These are phyloP conservation scores for Nasonia giraulti DNA, from an alignment of 1,140 invertebrate species.

Conservation along the genomic window DNA sequence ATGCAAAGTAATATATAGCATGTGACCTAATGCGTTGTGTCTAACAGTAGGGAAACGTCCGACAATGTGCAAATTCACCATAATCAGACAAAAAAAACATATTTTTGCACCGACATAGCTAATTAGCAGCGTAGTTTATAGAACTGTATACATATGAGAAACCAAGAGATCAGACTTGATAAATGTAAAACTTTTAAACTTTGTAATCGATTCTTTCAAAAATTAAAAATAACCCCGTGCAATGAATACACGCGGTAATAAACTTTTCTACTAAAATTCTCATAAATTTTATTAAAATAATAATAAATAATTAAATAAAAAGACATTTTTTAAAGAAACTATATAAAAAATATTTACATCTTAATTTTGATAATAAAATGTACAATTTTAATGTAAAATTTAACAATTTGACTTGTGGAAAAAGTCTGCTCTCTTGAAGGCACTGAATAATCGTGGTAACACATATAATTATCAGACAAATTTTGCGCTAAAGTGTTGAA, in stretches of 20 bases:
- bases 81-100: constrained; percentile 48
- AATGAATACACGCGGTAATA: neutral
- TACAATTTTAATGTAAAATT: neutral
- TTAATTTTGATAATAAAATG: constrained; percentile 7
- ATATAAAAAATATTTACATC: neutral
- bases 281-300: neutral
- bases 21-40: constrained; percentile 13
- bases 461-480: neutral
- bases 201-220: neutral
- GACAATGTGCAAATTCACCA: constrained; percentile 51
- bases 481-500: neutral
- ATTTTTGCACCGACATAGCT: constrained; percentile 52
- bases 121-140: constrained; percentile 32
- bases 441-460: neutral
- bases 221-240: neutral
- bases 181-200: constrained; percentile 9
- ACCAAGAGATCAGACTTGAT: constrained; percentile 33
- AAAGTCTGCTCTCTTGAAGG: constrained; percentile 30
- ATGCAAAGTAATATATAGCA: constrained; percentile 26
- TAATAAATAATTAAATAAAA: too few relatives aligned
- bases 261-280: neutral
- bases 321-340: neutral
- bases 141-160: neutral
- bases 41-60: constrained; percentile 47
- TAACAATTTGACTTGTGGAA: neutral